phyloP scores from a whole-genome alignment of 2,113 vertebrate genomes.

The Synodontis membranacea region DNA sequence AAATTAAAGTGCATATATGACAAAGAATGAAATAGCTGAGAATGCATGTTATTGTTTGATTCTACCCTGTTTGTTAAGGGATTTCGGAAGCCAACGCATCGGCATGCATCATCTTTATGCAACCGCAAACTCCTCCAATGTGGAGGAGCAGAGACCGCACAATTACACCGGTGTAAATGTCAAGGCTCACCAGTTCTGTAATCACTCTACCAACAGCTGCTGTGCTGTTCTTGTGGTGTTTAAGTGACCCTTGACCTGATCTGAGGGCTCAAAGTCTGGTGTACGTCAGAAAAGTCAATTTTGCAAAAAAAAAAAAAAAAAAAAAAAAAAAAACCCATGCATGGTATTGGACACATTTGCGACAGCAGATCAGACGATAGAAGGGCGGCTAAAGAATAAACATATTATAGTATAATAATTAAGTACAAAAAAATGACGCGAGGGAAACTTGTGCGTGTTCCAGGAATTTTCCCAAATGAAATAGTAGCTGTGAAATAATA shows the following conservation, averaged over 20 bases:
- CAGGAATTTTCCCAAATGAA: background rate
- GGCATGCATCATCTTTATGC: background rate
- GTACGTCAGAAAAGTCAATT: constrained; percentile 9
- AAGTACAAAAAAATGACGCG: background rate
- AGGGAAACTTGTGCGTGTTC: background rate
- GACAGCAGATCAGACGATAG: background rate
- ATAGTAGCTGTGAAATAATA: too few species aligned
- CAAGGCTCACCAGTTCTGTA: background rate
- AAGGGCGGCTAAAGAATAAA: background rate
- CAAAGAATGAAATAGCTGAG: background rate
- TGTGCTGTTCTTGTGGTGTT: constrained; percentile 2
- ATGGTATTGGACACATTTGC: background rate
- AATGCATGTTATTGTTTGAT: background rate
- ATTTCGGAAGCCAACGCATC: background rate
- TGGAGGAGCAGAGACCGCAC: background rate
- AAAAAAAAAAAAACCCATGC: too few species aligned
- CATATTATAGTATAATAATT: background rate
- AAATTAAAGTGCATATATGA: constrained; percentile 5
- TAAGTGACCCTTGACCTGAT: constrained; percentile 35
- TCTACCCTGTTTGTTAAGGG: background rate
- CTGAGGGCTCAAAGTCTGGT: constrained; percentile 23
- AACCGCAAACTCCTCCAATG: background rate
- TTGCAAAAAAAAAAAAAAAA: too few species aligned
- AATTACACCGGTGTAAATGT: background rate
- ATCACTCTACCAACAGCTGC: background rate